Evolutionary conservation across 2,888 invertebrate species (phyloP).

Genomic region (Nomada ferruginata): DNA sequence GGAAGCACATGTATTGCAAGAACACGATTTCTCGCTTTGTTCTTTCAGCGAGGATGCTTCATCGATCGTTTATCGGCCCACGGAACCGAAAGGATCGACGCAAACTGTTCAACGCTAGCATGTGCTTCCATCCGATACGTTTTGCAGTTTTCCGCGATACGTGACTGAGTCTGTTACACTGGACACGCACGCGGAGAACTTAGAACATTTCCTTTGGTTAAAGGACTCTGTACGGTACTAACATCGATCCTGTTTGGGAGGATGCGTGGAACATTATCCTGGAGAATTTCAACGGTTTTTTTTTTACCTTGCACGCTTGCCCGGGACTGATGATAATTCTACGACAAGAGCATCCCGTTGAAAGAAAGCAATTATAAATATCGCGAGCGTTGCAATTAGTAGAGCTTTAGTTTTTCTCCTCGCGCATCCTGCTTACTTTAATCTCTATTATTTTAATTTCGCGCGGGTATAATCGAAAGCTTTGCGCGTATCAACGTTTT

Average conservation of each 20-base stretch:
- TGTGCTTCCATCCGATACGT: too few species aligned
- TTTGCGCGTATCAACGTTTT: too few species aligned
- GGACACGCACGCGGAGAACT: too few species aligned
- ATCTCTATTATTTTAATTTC: not conserved
- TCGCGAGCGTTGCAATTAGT: not conserved
- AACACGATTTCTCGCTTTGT: not conserved
- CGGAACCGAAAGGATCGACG: not conserved
- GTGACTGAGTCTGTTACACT: too few species aligned
- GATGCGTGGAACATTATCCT: too few species aligned
- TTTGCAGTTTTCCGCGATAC: too few species aligned
- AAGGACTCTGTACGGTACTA: not conserved
- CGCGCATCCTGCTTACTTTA: too few species aligned
- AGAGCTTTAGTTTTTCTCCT: too few species aligned
- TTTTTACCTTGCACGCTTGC: too few species aligned
- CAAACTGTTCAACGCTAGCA: too few species aligned
- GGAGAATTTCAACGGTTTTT: not conserved
- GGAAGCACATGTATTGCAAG: not conserved
- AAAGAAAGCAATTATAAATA: not conserved
- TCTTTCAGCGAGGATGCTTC: not conserved
- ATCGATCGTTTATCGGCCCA: constrained; percentile 42
- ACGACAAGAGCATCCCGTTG: not conserved
- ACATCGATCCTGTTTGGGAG: not conserved
- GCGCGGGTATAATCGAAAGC: not conserved
- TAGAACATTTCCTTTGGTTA: not conserved
- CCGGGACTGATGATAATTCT: constrained; percentile 7